phyloP scores from a whole-genome alignment of 2,888 invertebrate species.

The Andrena flavipes region DNA sequence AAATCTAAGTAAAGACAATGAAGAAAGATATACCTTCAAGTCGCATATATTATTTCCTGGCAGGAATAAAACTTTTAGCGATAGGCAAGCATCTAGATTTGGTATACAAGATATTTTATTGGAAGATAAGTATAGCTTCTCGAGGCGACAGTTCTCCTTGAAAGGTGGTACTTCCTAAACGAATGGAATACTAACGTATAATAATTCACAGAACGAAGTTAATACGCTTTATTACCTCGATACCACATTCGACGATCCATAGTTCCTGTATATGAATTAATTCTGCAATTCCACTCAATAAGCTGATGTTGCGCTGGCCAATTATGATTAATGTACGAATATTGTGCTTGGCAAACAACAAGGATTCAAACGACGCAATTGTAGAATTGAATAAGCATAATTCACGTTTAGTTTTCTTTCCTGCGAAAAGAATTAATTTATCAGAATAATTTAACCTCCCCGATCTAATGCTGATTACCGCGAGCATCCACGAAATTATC shows the following conservation, averaged over 20 bases:
- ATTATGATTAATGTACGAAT: slow-evolving; percentile 68
- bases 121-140: slow-evolving; percentile 71
- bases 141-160: slow-evolving; percentile 50
- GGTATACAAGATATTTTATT: slow-evolving; percentile 67
- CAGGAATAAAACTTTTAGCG: slow-evolving; percentile 60
- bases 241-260: slow-evolving; percentile 72
- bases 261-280: slow-evolving; percentile 69
- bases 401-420: slow-evolving; percentile 40
- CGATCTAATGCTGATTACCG: slow-evolving; percentile 5
- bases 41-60: slow-evolving; percentile 67
- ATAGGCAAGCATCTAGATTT: slow-evolving; percentile 48
- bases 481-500: slow-evolving; percentile 25
- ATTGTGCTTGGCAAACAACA: slow-evolving; percentile 48
- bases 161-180: slow-evolving; percentile 64
- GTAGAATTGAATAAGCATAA: slow-evolving; percentile 63
- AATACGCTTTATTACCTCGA: slow-evolving; percentile 58
- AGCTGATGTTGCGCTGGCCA: slow-evolving; percentile 63
- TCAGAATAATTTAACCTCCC: background rate
- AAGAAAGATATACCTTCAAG: slow-evolving; percentile 50
- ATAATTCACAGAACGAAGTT: background rate
- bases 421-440: slow-evolving; percentile 21
- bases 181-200: slow-evolving; percentile 13
- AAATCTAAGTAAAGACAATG: background rate
- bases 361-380: slow-evolving; percentile 33
- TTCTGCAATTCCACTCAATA: slow-evolving; percentile 57